Evolutionary conservation across 2,797 vertebrate species (phyloP).

Genomic region (Sternarchorhynchus goeldii): DNA sequence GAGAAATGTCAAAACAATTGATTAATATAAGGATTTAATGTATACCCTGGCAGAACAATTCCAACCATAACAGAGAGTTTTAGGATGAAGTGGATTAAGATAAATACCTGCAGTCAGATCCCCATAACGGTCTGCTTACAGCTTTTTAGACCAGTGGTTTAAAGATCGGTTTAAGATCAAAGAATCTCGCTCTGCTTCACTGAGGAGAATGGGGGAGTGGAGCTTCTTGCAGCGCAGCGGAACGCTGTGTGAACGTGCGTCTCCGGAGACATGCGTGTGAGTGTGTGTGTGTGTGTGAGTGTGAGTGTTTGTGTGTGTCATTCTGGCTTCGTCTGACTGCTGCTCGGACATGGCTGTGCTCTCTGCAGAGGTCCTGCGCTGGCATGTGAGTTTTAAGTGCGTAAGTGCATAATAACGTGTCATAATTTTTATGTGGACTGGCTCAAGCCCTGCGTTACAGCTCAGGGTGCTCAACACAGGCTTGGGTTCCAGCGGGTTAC

Average conservation of each 20-base stretch:
- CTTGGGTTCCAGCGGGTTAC: not conserved
- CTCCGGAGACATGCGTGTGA: conserved; percentile 42
- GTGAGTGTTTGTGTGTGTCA: conserved; percentile 45
- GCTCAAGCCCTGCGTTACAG: not conserved
- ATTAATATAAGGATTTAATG: conserved; percentile 22
- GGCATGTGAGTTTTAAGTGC: conserved; percentile 76
- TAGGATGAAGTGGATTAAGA: not conserved
- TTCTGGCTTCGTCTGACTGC: conserved; percentile 66
- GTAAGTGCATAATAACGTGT: not conserved
- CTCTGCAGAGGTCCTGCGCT: conserved; percentile 77
- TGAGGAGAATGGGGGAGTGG: conserved; percentile 70
- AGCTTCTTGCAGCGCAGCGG: conserved; percentile 50
- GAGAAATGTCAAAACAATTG: conserved; percentile 13
- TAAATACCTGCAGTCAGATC: conserved; percentile 7
- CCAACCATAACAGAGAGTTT: not conserved
- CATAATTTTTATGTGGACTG: not conserved
- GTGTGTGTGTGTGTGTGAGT: conserved; percentile 52
- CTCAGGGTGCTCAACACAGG: conserved; percentile 6
- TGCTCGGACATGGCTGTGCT: conserved; percentile 81
- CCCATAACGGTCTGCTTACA: not conserved
- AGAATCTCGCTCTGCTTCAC: conserved; percentile 22
- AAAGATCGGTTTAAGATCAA: conserved; percentile 5
- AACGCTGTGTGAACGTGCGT: not conserved
- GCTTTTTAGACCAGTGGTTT: not conserved
- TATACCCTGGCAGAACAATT: not conserved